These are phyloP conservation scores for Cheilosia pagana DNA, from an alignment of 2,888 invertebrate species.

Conservation along the genomic window DNA sequence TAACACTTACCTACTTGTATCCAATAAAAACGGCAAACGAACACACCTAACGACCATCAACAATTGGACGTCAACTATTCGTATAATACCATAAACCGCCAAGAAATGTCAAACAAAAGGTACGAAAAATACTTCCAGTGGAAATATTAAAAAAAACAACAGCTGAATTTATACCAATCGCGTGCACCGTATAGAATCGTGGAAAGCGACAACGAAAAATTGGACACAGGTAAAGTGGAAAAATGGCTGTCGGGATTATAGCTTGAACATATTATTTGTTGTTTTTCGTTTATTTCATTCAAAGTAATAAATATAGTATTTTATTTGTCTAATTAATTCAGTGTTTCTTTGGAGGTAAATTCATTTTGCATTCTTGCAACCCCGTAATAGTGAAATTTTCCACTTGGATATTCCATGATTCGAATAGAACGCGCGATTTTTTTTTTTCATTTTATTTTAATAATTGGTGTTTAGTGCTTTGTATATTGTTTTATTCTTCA, in stretches of 20 bases:
- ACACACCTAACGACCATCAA: background rate
- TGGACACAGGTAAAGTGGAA: conserved; percentile 53
- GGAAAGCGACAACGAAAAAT: conserved; percentile 67
- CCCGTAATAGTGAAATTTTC: conserved; percentile 12
- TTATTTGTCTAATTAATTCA: conserved; percentile 24
- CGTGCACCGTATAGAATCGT: conserved; percentile 57
- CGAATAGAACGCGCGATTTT: conserved; percentile 61
- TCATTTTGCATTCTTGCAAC: background rate
- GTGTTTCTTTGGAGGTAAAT: conserved; percentile 66
- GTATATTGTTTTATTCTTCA: conserved; percentile 12
- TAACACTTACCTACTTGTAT: too few relatives aligned
- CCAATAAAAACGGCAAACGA: background rate
- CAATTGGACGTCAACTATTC: conserved; percentile 5
- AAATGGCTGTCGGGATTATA: conserved; percentile 71
- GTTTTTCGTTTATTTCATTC: conserved; percentile 57
- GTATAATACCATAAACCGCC: conserved; percentile 37
- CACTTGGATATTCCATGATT: conserved; percentile 28
- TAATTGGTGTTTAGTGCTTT: conserved; percentile 37
- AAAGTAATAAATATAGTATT: conserved; percentile 31
- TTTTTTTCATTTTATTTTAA: conserved; percentile 10
- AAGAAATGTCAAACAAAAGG: conserved; percentile 30
- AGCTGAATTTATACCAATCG: conserved; percentile 70
- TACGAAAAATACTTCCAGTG: conserved; percentile 10
- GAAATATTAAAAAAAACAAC: conserved; percentile 60
- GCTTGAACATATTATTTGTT: conserved; percentile 61